Conservation (phyloP, 2,888 invertebrate genomes). For the Zhengitettix transpicula region DNA sequence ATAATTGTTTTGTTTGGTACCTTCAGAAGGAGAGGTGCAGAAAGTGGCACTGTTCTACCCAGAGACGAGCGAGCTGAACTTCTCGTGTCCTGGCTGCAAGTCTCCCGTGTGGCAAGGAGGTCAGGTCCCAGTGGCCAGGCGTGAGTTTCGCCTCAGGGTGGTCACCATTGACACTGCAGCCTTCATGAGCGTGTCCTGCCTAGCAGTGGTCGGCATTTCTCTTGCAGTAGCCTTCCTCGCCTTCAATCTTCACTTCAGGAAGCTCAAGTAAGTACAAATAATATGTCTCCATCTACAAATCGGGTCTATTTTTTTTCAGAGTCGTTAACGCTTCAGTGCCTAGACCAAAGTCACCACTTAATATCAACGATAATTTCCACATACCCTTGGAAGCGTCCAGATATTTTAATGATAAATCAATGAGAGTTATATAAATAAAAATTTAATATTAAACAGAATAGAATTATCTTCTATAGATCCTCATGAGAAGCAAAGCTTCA, state of each 20-base stretch:
- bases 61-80: conserved; percentile 40
- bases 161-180: conserved; percentile 63
- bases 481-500: too few species aligned
- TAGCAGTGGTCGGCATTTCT: conserved; percentile 58
- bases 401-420: too few species aligned
- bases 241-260: conserved; percentile 69
- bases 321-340: neutral
- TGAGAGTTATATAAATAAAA: too few species aligned
- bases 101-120: conserved; percentile 57
- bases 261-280: conserved; percentile 46
- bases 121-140: conserved; percentile 61
- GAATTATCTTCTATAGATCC: too few species aligned
- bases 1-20: too few species aligned
- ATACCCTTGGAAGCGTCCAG: too few species aligned
- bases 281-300: too few species aligned
- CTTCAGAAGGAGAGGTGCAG: conserved; percentile 46
- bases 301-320: neutral
- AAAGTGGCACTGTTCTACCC: conserved; percentile 54
- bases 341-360: neutral
- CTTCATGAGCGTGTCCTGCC: conserved; percentile 51
- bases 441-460: too few species aligned
- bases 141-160: conserved; percentile 55
- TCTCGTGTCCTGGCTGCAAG: conserved; percentile 51
- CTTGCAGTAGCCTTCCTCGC: conserved; percentile 58
- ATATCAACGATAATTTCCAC: too few species aligned